These are phyloP conservation scores for Agrotis ipsilon DNA, from an alignment of 2,888 invertebrate species.

Conservation along the genomic window DNA sequence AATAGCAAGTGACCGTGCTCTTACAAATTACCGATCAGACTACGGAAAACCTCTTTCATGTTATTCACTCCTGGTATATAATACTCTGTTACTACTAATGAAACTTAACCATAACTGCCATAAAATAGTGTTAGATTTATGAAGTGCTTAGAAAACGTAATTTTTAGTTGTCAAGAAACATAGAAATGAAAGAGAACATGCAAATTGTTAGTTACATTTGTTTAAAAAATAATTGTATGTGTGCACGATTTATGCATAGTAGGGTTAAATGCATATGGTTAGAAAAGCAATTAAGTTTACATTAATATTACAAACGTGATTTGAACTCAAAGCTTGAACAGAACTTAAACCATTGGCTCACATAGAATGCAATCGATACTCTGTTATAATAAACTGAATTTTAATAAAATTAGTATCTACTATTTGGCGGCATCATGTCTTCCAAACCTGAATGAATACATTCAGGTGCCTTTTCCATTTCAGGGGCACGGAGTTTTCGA, in stretches of 20 bases:
- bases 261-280: background rate
- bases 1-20: background rate
- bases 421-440: too few relatives aligned
- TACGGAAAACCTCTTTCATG: slow-evolving; percentile 42
- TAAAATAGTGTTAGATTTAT: slow-evolving; percentile 18
- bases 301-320: background rate
- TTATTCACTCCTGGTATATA: slow-evolving; percentile 38
- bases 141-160: slow-evolving; percentile 13
- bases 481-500: too few relatives aligned
- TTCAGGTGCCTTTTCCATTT: too few relatives aligned
- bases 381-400: background rate
- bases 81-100: background rate
- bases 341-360: background rate
- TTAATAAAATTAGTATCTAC: background rate
- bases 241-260: background rate
- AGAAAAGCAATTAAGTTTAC: background rate
- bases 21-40: slow-evolving; percentile 20
- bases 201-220: background rate
- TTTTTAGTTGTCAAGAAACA: background rate
- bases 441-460: too few relatives aligned
- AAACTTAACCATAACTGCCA: background rate
- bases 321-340: background rate
- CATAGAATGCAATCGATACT: background rate
- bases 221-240: background rate
- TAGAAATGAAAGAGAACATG: background rate